Conservation (phyloP, 2,888 invertebrate genomes). For the Polia nebulosa region DNA sequence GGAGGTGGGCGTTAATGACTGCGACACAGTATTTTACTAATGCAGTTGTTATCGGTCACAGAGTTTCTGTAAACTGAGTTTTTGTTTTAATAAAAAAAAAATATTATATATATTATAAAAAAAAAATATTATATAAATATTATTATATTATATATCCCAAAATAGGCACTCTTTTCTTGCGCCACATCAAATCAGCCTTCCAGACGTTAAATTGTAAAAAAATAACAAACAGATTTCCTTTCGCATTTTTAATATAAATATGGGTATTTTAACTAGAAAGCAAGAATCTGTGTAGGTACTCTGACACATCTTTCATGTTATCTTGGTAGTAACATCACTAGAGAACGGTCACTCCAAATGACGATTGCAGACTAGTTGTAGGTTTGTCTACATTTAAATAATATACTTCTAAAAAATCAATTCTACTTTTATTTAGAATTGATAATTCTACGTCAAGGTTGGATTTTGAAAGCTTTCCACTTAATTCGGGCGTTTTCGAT, state of each 20-base stretch:
- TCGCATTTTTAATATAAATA: not conserved
- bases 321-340: constrained; percentile 15
- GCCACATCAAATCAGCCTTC: too few species aligned
- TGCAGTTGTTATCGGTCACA: too few species aligned
- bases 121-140: too few species aligned
- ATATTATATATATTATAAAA: too few species aligned
- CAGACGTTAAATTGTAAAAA: too few species aligned
- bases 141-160: too few species aligned
- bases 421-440: not conserved
- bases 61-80: too few species aligned
- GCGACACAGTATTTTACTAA: too few species aligned
- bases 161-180: too few species aligned
- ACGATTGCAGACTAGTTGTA: constrained; percentile 28
- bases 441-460: constrained; percentile 3
- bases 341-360: constrained; percentile 29
- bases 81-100: too few species aligned
- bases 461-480: constrained; percentile 16
- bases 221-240: too few species aligned
- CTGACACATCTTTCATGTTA: constrained; percentile 36
- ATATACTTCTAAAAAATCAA: not conserved
- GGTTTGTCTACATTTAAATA: constrained; percentile 1
- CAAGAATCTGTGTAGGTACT: not conserved
- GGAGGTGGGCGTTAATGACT: too few species aligned
- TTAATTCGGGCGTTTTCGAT: constrained; percentile 14
- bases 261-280: not conserved